Evolutionary conservation across 92 coral and sea anemone species (phyloP).

Genomic region (Bergia puertoricense): DNA sequence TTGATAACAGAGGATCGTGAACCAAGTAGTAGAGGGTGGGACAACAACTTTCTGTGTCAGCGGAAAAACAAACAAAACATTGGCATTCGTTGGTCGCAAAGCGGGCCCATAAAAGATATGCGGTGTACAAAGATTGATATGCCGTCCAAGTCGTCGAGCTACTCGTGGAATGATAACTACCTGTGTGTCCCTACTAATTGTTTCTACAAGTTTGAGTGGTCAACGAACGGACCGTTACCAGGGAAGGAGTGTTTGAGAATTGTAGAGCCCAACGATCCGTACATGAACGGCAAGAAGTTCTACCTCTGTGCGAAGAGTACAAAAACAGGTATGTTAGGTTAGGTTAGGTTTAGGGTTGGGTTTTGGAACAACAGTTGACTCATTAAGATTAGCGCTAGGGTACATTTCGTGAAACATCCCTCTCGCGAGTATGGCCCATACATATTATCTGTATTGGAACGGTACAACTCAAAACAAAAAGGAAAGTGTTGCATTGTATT

Average conservation of each 20-base stretch:
- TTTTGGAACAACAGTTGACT: too few species aligned
- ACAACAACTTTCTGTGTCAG: slow-evolving; percentile 69
- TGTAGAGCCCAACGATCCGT: slow-evolving; percentile 69
- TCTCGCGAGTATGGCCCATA: too few species aligned
- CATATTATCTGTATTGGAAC: too few species aligned
- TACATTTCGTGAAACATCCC: too few species aligned
- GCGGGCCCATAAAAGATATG: slow-evolving; percentile 40
- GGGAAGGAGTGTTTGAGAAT: slow-evolving; percentile 56
- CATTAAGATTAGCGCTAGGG: too few species aligned
- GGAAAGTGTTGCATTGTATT: too few species aligned
- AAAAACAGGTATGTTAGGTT: slow-evolving; percentile 40
- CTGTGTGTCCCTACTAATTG: slow-evolving; percentile 75
- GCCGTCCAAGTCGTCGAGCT: slow-evolving; percentile 24
- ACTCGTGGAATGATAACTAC: slow-evolving; percentile 62
- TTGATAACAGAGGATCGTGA: slow-evolving; percentile 56
- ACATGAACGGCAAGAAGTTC: slow-evolving; percentile 47
- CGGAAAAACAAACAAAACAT: slow-evolving; percentile 63
- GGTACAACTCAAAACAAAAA: too few species aligned
- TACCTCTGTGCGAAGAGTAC: slow-evolving; percentile 68
- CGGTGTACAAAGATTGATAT: slow-evolving; percentile 20
- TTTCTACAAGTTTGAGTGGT: slow-evolving; percentile 76
- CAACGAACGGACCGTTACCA: slow-evolving; percentile 48
- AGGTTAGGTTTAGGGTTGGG: too few species aligned
- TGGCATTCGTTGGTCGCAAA: slow-evolving; percentile 68
- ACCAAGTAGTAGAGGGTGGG: slow-evolving; percentile 59